A percentile compares a stretch with the other conserved stretches of the same genome.
These are phyloP conservation scores for Sinosuthora webbiana DNA, from an alignment of 2,113 vertebrate genomes.

Conservation along the genomic window DNA sequence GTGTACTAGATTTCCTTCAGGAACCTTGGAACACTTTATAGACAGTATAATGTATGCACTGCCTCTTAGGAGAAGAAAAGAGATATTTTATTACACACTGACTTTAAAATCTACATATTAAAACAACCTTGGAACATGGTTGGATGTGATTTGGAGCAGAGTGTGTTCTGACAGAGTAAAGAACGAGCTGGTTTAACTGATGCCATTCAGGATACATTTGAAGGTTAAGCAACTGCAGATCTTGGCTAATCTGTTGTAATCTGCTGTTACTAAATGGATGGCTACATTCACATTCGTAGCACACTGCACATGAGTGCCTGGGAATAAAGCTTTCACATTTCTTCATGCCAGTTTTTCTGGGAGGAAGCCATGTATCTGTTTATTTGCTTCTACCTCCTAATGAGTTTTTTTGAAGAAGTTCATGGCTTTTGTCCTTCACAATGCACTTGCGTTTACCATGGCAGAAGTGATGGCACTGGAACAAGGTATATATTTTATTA, in stretches of 20 bases:
- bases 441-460: slow-evolving; percentile 86
- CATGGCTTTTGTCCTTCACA: slow-evolving; percentile 88
- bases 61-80: background rate
- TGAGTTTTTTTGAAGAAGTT: slow-evolving; percentile 71
- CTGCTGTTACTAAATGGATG: slow-evolving; percentile 72
- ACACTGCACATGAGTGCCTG: slow-evolving; percentile 9
- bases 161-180: background rate
- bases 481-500: slow-evolving; percentile 78
- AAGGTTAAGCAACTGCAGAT: slow-evolving; percentile 80
- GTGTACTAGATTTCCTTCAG: background rate
- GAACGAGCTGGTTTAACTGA: slow-evolving; percentile 33
- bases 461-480: slow-evolving; percentile 80
- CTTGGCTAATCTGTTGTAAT: slow-evolving; percentile 82
- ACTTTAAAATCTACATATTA: background rate
- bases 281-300: slow-evolving; percentile 1
- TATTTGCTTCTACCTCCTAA: slow-evolving; percentile 72
- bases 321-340: slow-evolving; percentile 37
- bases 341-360: slow-evolving; percentile 2
- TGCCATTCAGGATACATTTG: slow-evolving; percentile 68
- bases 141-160: background rate
- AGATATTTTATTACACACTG: background rate
- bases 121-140: background rate
- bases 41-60: background rate
- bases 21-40: background rate
- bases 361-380: slow-evolving; percentile 78